Base-by-base conservation (phyloP, 2,797 vertebrate species). In the Pseudochaenichthys georgianus region DNA sequence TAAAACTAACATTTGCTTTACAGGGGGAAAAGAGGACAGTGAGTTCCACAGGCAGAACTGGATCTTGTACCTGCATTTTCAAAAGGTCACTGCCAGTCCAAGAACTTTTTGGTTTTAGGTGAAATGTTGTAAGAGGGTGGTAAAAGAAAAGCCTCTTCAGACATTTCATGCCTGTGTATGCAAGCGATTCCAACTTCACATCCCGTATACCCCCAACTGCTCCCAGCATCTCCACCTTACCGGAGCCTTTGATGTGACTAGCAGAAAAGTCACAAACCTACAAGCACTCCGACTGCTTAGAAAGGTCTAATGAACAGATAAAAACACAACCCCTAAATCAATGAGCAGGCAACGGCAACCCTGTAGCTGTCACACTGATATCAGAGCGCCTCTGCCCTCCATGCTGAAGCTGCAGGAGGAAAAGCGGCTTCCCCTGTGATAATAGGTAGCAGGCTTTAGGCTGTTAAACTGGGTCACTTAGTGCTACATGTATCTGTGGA, bases 1-100 rank as follows among this genome's bases (percentile, higher is more conserved):
- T 87, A 89, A 92, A 92, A 92, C 92, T 90, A 94, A 94, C 91
- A 93, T 94, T 95, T 93, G 91, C 87, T 92, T 91, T 89, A 70
- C 77, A 57, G 75, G 52, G 64, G 47, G 34, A 46, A 48, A 67
- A 63, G 41, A 51, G 58, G 31, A 66, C 62, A n/a, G 63, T 4
- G 21, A 52, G 52, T 75, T 78, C 57, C 73, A 61, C 78, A 73
- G 70, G 82, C 81, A 70, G 83, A 80, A 47, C 83, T 78, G 67
- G 62, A 77, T 79, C 72, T 69, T 82, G 58, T 79, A 60, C 81
- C 85, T 80, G 69, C 8, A 7, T 38, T 72, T 79, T 84, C 72
- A 53, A 19, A 88, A 88, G 89, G 86, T 91, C 84, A 77, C 58
- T 38, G 57, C 60, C 79, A 76, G 78, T 80, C 75, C 65, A 59